A percentile compares a stretch with the other conserved stretches of the same genome.
These are phyloP conservation scores for Harlomillsia oculata DNA, from an alignment of 1,140 invertebrate species.

Conservation along the genomic window DNA sequence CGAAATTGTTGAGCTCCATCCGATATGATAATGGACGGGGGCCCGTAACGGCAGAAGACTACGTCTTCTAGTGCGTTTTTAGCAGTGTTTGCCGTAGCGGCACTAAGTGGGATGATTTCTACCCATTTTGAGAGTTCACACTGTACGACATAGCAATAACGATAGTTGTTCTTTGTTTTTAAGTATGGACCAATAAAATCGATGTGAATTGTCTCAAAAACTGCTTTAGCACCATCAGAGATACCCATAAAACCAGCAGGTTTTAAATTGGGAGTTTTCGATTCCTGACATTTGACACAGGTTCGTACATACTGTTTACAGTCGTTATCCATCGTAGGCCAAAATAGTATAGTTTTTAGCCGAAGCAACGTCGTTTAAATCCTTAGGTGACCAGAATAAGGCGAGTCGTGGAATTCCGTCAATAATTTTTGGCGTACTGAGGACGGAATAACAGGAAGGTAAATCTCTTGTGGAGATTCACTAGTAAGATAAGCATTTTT, in stretches of 20 bases:
- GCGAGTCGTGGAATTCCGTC: constrained; percentile 20
- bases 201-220: constrained; percentile 17
- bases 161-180: background rate
- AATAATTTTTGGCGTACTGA: constrained; percentile 1
- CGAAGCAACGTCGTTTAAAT: background rate
- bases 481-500: too few relatives aligned
- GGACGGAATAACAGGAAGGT: constrained; percentile 16
- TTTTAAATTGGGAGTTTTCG: constrained; percentile 4
- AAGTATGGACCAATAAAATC: constrained; percentile 30
- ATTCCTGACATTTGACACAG: constrained; percentile 27
- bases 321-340: constrained; percentile 24
- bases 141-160: constrained; percentile 7
- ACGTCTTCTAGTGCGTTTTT: constrained; percentile 3
- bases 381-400: constrained; percentile 14
- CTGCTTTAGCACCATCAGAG: background rate
- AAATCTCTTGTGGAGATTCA: too few relatives aligned
- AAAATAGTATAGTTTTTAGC: constrained; percentile 11
- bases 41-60: constrained; percentile 18
- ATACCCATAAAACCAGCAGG: constrained; percentile 3
- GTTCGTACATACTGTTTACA: constrained; percentile 21
- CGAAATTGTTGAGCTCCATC: constrained; percentile 14
- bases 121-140: constrained; percentile 16
- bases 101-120: constrained; percentile 13
- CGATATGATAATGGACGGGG: background rate
- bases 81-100: background rate